These are phyloP conservation scores for Champsocephalus esox DNA, from an alignment of 2,797 vertebrate species.

Conservation along the genomic window DNA sequence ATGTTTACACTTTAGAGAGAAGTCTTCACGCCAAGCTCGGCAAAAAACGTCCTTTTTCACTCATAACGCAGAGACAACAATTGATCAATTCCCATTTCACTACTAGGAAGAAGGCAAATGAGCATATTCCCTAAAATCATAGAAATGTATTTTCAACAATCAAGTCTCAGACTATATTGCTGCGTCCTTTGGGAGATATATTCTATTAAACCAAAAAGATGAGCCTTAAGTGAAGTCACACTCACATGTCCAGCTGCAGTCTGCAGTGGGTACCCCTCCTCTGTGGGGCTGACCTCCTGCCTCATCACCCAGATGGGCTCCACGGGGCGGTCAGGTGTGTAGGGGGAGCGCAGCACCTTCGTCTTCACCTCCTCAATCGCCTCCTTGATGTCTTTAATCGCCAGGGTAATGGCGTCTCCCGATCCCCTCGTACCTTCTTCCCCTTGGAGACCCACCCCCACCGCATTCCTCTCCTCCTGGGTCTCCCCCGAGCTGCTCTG, in stretches of 20 bases:
- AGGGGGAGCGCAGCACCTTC: constrained; percentile 94
- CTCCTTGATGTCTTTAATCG: constrained; percentile 96
- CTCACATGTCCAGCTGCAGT: constrained; percentile 81
- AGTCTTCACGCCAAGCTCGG: too few species aligned
- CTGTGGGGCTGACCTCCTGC: constrained; percentile 91
- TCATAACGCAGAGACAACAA: too few species aligned
- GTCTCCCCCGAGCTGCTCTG: constrained; percentile 60
- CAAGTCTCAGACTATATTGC: not conserved
- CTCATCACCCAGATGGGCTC: constrained; percentile 99
- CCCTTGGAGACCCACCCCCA: constrained; percentile 38
- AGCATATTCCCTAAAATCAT: not conserved
- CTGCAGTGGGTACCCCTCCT: constrained; percentile 87
- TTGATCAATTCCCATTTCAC: not conserved
- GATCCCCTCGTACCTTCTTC: constrained; percentile 86
- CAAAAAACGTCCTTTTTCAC: too few species aligned
- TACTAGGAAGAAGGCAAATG: not conserved
- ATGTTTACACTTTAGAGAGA: too few species aligned
- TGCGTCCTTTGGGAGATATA: not conserved
- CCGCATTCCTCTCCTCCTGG: constrained; percentile 62
- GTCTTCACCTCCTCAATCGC: constrained; percentile 98
- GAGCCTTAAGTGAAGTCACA: not conserved
- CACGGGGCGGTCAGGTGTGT: constrained; percentile 93
- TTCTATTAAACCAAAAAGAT: not conserved
- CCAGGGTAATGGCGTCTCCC: constrained; percentile 93
- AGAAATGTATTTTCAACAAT: too few species aligned